A percentile compares a stretch with the other conserved stretches of the same genome.
phyloP scores from a whole-genome alignment of 2,797 vertebrate genomes.

The Gadopsis marmoratus region DNA sequence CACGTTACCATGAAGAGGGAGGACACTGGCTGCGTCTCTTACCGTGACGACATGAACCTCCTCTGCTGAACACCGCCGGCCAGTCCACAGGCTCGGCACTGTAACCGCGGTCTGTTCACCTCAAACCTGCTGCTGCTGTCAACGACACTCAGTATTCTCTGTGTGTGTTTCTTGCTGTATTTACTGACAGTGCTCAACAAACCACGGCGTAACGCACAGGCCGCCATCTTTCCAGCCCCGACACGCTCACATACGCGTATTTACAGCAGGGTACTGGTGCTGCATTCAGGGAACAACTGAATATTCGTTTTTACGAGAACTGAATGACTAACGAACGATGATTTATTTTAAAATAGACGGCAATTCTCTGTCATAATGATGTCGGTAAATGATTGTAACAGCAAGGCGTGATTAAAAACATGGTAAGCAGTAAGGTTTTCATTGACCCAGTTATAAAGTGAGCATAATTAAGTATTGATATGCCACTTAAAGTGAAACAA shows the following conservation, averaged over 20 bases:
- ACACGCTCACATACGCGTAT: slow-evolving; percentile 25
- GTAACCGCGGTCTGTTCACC: slow-evolving; percentile 61
- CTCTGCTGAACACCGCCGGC: slow-evolving; percentile 65
- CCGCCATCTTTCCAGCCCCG: slow-evolving; percentile 82
- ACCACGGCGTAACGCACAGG: slow-evolving; percentile 82
- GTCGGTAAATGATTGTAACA: background rate
- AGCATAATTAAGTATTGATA: background rate
- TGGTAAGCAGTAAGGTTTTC: background rate
- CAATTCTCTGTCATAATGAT: background rate
- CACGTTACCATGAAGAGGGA: slow-evolving; percentile 57
- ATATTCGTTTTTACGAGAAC: background rate
- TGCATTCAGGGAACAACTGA: slow-evolving; percentile 1
- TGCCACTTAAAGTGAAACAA: background rate
- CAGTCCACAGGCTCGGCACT: slow-evolving; percentile 77
- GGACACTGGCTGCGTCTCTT: slow-evolving; percentile 68
- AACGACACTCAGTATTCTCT: slow-evolving; percentile 71
- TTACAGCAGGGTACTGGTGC: background rate
- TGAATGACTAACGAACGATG: fast-evolving
- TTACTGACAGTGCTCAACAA: slow-evolving; percentile 79
- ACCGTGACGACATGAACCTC: slow-evolving; percentile 87
- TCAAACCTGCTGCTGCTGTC: slow-evolving; percentile 72
- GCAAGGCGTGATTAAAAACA: background rate
- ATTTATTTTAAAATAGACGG: background rate
- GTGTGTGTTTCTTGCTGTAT: slow-evolving; percentile 80
- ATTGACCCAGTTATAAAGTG: no score